Base-by-base conservation (phyloP, 1,140 invertebrate species). In the Drosophila serrata region DNA sequence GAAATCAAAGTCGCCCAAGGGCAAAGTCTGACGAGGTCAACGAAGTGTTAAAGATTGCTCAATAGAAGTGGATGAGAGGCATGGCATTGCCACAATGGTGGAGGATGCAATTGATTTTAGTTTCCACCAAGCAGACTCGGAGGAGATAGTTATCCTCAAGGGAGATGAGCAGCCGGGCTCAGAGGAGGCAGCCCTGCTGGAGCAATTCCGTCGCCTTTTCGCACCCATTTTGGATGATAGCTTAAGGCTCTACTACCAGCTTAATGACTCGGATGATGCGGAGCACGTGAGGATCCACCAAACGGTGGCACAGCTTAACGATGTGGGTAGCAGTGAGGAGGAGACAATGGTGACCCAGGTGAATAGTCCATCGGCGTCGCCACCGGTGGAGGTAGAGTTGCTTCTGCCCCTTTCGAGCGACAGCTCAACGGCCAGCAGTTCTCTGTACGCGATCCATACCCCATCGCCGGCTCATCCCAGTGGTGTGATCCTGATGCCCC, bases 21-120 rank as follows among this genome's bases (percentile, higher is more conserved):
- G 92, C 73, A 92, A 91, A 80, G 92, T 93, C 84, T 93, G 92
- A 93, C 92, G 85, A 78, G 92, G 78, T 75, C 77, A 91, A 85
- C 92, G 92, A 93, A 93, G 91, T 93, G 91, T 86, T 84, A 86
- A 91, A 81, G 81, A 92, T 92, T 92, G 91, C 91, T 92, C 91
- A 92, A 92, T 90, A 65, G 68, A 90, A 80, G 65, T 79, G 73
- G 82, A 82, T 87, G 75, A 61, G 48, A 37, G 49, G 46, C 63
- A 72, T 13, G 80, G 59, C 61, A 27, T 13, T 13, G 19, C 61
- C 62, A 53, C 29, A 22, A 42, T 65, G 37, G 49, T 81, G 43
- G 77, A 90, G 37, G 63, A 82, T 67, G 61, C 63, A 62, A 61
- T 82, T 81, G 81, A 90, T 70, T 92, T 92, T 80, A 82, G 68